Evolutionary conservation across 1,140 invertebrate species (phyloP), one percentile per base, ranked within the genome.

Genomic region (Macrotrachela quadricornifera): DNA sequence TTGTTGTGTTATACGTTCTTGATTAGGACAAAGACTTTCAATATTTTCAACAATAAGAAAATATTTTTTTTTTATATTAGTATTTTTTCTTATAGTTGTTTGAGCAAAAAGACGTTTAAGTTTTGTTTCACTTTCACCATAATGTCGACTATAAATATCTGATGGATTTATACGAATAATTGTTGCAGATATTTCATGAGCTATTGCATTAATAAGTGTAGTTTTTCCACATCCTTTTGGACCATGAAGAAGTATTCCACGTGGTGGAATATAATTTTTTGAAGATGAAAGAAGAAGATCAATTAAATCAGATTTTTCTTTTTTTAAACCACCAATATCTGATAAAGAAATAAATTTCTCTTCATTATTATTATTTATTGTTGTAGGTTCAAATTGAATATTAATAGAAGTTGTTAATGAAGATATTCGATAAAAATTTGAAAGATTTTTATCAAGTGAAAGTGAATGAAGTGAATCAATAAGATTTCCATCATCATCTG

Each of bases 321-420:
- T 48, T 1, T 42, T 17, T 30, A 54, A 45, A 38, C 51, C 51
- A 12, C 51, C 51, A 16, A 53, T 53, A 41, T 53, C 45, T 30
- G 21, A 30, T 30, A 30, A 8, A 30, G 21, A 30, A 4, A 30
- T 4, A 30, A 8, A 30, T 30, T 30, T 30, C 8, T 30, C 21
- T 30, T 2, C 3, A 30, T 30, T 30, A 4, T 30, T 30, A 30
- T 30, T 30, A 30, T 30, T 8, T 30, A 4, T 30, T 4, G 21
- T 30, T 30, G 21, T 30, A 2, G 21, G 8, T 4, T 30, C 21
- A 30, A 30, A 30, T 30, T 30, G 21, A 30, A 30, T 30, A 30
- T 30, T 30, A 30, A 30, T 30, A 30, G 21, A 30, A 30, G 21
- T 30, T 30, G 21, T 30, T 30, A 8, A 30, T 30, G 21, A 30